Conservation (phyloP, 2,113 vertebrate species). For the Cacatua alba region DNA sequence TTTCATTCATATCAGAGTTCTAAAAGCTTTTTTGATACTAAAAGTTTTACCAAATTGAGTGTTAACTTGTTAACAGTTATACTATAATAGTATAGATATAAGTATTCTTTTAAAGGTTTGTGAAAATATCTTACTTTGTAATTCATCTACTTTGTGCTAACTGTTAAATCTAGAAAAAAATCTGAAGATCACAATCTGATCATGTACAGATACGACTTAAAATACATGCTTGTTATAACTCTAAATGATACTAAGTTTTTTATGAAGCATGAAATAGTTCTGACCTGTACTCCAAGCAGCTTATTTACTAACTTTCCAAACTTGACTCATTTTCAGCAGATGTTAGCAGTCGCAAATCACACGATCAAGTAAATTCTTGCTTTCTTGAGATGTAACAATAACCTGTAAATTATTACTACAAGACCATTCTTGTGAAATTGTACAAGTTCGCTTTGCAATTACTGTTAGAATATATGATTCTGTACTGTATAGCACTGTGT, state of each 20-base stretch:
- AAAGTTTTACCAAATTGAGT: not conserved
- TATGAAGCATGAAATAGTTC: not conserved
- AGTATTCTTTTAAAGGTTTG: not conserved
- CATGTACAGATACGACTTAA: not conserved
- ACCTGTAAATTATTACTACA: not conserved
- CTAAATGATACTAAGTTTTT: not conserved
- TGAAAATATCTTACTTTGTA: not conserved
- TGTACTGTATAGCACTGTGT: fast-evolving
- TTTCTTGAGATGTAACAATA: not conserved
- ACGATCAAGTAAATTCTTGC: not conserved
- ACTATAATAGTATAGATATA: not conserved
- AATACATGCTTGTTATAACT: not conserved
- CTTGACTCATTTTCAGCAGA: not conserved
- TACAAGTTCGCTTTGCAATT: not conserved
- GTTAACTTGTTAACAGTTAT: not conserved
- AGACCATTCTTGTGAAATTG: not conserved
- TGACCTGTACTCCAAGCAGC: not conserved
- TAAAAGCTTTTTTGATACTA: not conserved
- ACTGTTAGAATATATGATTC: not conserved
- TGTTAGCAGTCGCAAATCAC: not conserved
- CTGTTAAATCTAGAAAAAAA: not conserved
- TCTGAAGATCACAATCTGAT: not conserved
- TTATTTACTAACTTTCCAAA: not conserved
- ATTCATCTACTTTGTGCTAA: not conserved
- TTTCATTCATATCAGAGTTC: not conserved